A percentile compares a stretch with the other conserved stretches of the same genome.
These are phyloP conservation scores for Dryomyza anilis DNA, from an alignment of 2,888 invertebrate genomes.

Conservation along the genomic window DNA sequence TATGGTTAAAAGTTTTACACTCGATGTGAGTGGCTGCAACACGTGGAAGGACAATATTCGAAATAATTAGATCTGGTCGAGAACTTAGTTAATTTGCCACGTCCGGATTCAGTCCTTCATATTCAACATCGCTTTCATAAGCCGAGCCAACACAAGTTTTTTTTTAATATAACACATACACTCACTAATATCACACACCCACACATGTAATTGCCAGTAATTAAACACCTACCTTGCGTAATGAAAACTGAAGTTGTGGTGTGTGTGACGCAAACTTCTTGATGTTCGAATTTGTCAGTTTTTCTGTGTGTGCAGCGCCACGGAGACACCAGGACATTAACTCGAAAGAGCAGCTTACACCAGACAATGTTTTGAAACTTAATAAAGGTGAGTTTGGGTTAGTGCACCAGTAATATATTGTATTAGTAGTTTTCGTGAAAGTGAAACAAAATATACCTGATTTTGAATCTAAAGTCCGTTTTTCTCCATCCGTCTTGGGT, in stretches of 20 bases:
- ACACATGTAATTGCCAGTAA: conserved; percentile 19
- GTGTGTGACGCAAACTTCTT: no score
- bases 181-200: background rate
- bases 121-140: no score
- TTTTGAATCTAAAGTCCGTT: no score
- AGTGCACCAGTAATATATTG: background rate
- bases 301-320: background rate
- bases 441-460: background rate
- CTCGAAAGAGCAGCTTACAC: conserved; percentile 7
- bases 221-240: conserved; percentile 29
- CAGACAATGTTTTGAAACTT: conserved; percentile 16
- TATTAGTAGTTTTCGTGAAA: background rate
- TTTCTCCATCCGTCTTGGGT: no score
- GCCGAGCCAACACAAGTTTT: no score
- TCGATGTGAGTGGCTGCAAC: background rate
- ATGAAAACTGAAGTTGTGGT: conserved; percentile 16
- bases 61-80: no score
- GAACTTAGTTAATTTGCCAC: no score
- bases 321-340: conserved; percentile 8
- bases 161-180: no score
- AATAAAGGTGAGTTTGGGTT: conserved; percentile 4
- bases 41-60: no score
- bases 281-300: conserved; percentile 2
- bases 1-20: background rate
- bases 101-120: no score